Evolutionary conservation across 2,888 invertebrate species (phyloP), one percentile per base, ranked within the genome.

Genomic region (Myopa tessellatipennis): DNA sequence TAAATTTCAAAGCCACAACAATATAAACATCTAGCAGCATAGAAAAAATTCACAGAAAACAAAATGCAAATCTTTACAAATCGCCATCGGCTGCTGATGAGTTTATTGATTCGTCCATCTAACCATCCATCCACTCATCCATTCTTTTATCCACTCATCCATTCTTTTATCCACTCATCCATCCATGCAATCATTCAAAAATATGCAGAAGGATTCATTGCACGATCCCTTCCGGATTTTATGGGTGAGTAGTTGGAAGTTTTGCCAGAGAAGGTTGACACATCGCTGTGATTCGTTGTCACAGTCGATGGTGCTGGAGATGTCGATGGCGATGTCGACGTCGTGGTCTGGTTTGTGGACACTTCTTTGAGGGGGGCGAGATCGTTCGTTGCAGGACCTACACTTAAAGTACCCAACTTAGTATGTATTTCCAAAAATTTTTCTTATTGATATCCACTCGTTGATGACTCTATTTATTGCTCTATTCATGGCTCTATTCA

Each of bases 231-330:
- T 26, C 26, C 26, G 45, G 14, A 8, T 68, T n/a, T 68, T n/a
- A 26, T 26, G 26, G 34, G 7, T 45, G 71, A 60, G 36, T 58
- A 61, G 58, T 38, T 58, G 72, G 72, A 72, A 72, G 58, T 61
- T 60, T 58, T 58, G 72, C 26, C 61, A 60, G n/a, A 72, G n/a
- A 61, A 45, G 38, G 72, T 72, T 60, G 72, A 72, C 72, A 72
- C 40, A 72, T 40, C 40, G 72, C 18, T 69, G 18, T 61, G 72
- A 40, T 72, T 67, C 38, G 36, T 4, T 67, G n/a, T 34, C 36
- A 12, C 14, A 63, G 14, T 63, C 26, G 4, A 18, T 26, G 63
- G 12, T 26, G 26, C 50, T 3, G 50, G 10, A 10, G 50, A 8
- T 65, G 65, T 68, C 45, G 26, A 26, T 26, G 26, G 26, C 26